A percentile compares a stretch with the other conserved stretches of the same genome.
Conservation (phyloP, 1,140 invertebrate genomes). For the Branchinecta lindahli region DNA sequence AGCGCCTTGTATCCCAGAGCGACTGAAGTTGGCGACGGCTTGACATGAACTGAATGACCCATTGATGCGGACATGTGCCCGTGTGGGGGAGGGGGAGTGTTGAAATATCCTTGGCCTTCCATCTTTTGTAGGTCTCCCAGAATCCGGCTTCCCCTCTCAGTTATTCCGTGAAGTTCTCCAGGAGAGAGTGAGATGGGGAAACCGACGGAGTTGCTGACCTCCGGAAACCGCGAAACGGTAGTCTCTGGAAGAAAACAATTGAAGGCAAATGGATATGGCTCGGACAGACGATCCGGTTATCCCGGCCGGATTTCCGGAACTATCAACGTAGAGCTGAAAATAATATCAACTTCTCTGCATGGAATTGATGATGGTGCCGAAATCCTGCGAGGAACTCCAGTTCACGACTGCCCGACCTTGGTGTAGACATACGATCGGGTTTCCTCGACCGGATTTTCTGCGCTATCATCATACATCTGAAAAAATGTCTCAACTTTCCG, state of each 20-base stretch:
- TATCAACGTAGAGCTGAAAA: too few relatives aligned
- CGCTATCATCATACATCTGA: too few relatives aligned
- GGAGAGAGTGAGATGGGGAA: conserved; percentile 14
- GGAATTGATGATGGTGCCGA: too few relatives aligned
- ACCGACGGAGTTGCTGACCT: conserved; percentile 17
- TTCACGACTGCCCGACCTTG: too few relatives aligned
- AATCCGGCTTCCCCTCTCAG: background rate
- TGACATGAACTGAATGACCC: conserved; percentile 15
- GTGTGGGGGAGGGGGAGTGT: background rate
- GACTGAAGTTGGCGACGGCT: conserved; percentile 2
- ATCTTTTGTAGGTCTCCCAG: conserved; percentile 11
- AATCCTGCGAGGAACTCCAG: too few relatives aligned
- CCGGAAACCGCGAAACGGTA: conserved; percentile 17
- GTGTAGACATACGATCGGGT: too few relatives aligned
- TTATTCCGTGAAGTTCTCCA: conserved; percentile 12
- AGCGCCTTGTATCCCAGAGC: conserved; percentile 18
- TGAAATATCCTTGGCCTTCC: conserved; percentile 14
- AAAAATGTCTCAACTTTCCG: too few relatives aligned
- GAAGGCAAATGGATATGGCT: background rate
- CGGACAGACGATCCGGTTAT: too few relatives aligned
- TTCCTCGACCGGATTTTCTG: too few relatives aligned
- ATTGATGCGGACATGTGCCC: conserved; percentile 11
- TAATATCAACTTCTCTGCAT: too few relatives aligned
- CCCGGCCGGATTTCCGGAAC: too few relatives aligned
- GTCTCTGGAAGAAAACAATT: conserved; percentile 2